Evolutionary conservation across 2,888 invertebrate genomes (phyloP), one percentile per base, ranked within the genome.

Genomic region (Amphimallon solstitiale): DNA sequence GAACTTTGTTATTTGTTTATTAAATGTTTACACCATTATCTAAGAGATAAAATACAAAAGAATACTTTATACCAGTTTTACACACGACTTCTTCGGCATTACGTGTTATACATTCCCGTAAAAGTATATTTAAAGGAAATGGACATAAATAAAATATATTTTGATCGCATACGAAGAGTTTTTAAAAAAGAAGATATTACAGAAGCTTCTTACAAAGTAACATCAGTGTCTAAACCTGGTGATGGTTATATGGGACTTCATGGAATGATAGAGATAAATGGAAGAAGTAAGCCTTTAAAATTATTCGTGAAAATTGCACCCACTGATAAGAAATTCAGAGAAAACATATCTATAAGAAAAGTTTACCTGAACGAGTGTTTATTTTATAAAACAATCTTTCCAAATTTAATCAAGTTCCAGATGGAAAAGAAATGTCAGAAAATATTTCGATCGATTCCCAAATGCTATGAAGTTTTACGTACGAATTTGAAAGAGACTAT

Each of bases 181-280:
- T 29, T 29, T 7, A 3, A 5, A 7, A 9, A 29, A 29, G 29
- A 29, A 29, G 29, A 9, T 29, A 29, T 5, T 29, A 29, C 9
- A 29, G 29, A 29, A 2, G 1, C 29, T 29, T 29, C 2, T 29
- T 51, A 51, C 14, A n/a, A 35, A 17, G 14, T 63, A 10, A 3
- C 10, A 19, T 19, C 51, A 9, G 51, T 15, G 17, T 49, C 49
- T 15, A 48, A 51, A 29, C 40, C 40, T 51, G 71, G 74, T 9
- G 74, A 76, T 56, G 76, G 76, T 15, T 77, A 73, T 56, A 14
- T 75, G 5, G 73, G 74, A 9, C 68, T 71, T 15, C 70, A 76
- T 17, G 65, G 70, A 17, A 73, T 72, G 52, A 69, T 70, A 1
- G 66, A 70, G 19, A 70, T 74, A 7, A 65, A 59, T 4, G 72